Evolutionary conservation across 1,140 invertebrate genomes (phyloP), one percentile per base, ranked within the genome.

Genomic region (Lucilia cuprina): DNA sequence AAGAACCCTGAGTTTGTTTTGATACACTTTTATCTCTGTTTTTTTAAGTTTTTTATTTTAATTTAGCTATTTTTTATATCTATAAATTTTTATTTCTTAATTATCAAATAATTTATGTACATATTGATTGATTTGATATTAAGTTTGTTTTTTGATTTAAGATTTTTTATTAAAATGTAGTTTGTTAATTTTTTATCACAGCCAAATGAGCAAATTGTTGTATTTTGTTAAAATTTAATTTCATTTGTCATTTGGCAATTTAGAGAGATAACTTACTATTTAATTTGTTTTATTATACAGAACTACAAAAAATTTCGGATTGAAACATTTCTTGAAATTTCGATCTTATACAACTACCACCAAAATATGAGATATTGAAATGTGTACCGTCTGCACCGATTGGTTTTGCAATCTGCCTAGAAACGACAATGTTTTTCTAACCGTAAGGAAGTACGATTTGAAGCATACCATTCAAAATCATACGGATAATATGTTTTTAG

Each of bases 131-230:
- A 80, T 78, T 34, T 78, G 34, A 49, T 50, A 75, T 50, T 78
- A 70, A 19, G 9, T 78, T 78, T 80, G 13, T 19, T 78, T 55
- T n/a, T 77, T 47, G 65, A 17, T 82, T 47, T 65, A 35, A 75
- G 74, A 25, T 78, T 19, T 78, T 84, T 74, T 74, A 50, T 49
- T 70, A 21, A 25, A 60, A 60, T 2, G 14, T 60, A n/a, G 19
- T 70, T 70, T 21, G 21, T 70, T 70, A 74, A 35, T 41, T 41
- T 7, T 41, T 82, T 85, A 85, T 85, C 84, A 85, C 84, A 85
- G 84, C 84, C 84, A 85, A 85, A 82, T 83, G 84, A 82, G 75
- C 83, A 85, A 85, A 83, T 74, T n/a, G 41, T 60, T 82, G 82
- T 17, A 35, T 47, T 49, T 74, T 50, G 34, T 47, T 60, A n/a